Conservation (phyloP, 2,113 vertebrate genomes). For the Nestor notabilis region DNA sequence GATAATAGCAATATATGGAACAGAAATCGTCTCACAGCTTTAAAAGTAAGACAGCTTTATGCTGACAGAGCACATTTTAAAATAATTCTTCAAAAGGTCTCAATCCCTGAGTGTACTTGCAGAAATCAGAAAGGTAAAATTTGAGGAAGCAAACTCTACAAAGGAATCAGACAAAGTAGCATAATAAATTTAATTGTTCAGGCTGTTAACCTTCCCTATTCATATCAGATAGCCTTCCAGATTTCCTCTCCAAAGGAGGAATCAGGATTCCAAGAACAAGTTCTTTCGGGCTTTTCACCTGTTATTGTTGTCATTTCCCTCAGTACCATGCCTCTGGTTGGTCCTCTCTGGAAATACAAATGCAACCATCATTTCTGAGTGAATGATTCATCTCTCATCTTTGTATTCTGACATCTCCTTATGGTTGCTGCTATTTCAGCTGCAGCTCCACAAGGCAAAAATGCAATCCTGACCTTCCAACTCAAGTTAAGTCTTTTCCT, state of each 20-base stretch:
- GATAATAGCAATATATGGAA: background rate
- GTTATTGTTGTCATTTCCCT: background rate
- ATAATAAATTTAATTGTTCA: background rate
- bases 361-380: fast-evolving
- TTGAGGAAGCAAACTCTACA: background rate
- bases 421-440: background rate
- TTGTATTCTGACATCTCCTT: background rate
- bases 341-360: background rate
- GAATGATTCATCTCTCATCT: background rate
- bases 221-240: background rate
- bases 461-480: background rate
- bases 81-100: background rate
- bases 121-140: background rate
- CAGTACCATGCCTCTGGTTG: background rate
- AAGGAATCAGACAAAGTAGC: background rate
- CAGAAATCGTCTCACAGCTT: background rate
- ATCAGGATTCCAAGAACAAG: background rate
- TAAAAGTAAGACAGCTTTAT: background rate
- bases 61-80: background rate
- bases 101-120: background rate
- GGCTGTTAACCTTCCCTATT: background rate
- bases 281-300: background rate
- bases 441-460: background rate
- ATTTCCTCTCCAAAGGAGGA: background rate
- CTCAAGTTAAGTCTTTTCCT: background rate